Base-by-base conservation (phyloP, 2,888 invertebrate genomes). In the Sympetrum striolatum region DNA sequence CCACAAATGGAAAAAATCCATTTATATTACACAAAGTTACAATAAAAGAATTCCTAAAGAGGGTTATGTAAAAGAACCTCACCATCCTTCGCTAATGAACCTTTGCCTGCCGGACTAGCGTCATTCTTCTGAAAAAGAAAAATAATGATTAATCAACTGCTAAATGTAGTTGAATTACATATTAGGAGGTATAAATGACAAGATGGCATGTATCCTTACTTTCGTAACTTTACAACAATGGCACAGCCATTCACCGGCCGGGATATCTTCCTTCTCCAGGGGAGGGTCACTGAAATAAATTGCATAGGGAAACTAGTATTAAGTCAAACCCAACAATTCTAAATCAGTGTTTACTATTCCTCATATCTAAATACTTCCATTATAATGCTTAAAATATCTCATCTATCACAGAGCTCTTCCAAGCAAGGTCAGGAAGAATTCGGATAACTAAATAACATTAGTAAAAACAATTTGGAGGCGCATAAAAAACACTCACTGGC, bases 201-300 rank as follows among this genome's bases (percentile, higher is more conserved):
- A 64, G 5, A n/a, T 25, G 64, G 25, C n/a, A 39, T 73, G 14
- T 58, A 64, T 81, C 90, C 92, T 92, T 91, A 92, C 92, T 80
- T 91, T 91, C 60, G 91, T 60, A 35, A 92, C 90, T 90, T 91
- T 91, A 93, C 99, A 99, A 92, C 97, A 96, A 92, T 97, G 97
- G 93, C 99, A 99, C 91, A 98, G 94, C 98, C 98, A 99, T 93
- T 98, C 96, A 0, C 98, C 98, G 86, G 96, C 95, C 0, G 99
- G 99, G 92, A 98, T 97, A 93, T 98, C 98, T 92, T 96, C 96
- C 93, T 97, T 97, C 91, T 97, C 97, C 90, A 99, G 94, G 0
- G 99, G 98, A 2, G 99, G 99, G 94, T 99, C 98, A 94, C 98
- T 98, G 93, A 94, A 94, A 91, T 91, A 90, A 91, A 91, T 58